phyloP scores from a whole-genome alignment of 2,113 vertebrate species.

The Columba livia region DNA sequence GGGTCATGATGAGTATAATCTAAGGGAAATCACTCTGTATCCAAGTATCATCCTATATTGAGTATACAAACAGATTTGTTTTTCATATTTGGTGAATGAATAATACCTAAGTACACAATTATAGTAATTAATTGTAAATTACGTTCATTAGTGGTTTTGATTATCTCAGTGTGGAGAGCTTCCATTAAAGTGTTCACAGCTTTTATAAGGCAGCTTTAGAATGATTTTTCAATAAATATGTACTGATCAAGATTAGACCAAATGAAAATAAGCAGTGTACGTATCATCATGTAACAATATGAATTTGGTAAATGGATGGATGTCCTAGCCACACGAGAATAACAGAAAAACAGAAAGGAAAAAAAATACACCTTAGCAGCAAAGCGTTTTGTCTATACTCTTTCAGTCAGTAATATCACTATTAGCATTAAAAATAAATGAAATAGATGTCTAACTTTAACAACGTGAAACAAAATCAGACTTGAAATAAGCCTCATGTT shows the following conservation, averaged over 20 bases:
- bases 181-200: not conserved
- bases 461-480: not conserved
- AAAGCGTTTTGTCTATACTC: not conserved
- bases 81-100: slow-evolving; percentile 2
- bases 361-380: not conserved
- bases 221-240: not conserved
- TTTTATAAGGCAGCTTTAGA: not conserved
- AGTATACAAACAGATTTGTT: not conserved
- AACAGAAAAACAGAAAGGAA: not conserved
- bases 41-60: not conserved
- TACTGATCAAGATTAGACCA: not conserved
- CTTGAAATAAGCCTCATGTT: not conserved
- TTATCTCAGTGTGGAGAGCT: not conserved
- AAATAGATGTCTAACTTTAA: not conserved
- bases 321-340: not conserved
- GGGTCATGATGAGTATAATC: not conserved
- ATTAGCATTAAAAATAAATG: not conserved
- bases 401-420: not conserved
- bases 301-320: not conserved
- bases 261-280: not conserved
- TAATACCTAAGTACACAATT: not conserved
- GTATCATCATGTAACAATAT: not conserved
- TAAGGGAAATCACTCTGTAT: not conserved
- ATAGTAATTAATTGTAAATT: not conserved
- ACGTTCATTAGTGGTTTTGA: slow-evolving; percentile 7